Percentiles rank a stretch among this genome's conserved stretches.
Conservation (phyloP, 1,140 invertebrate species). For the Lethrus apterus region DNA sequence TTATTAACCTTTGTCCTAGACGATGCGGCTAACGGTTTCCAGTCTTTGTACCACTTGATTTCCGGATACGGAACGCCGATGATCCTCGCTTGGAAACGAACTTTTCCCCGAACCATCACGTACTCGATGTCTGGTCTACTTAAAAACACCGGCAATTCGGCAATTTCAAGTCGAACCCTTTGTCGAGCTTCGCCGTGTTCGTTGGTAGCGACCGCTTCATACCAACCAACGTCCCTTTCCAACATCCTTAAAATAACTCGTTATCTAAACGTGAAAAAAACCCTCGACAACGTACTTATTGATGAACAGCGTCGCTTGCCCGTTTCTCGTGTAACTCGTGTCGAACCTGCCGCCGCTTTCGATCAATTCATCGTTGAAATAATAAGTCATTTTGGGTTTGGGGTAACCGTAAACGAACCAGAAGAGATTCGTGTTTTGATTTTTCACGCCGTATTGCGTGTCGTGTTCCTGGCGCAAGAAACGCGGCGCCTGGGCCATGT, state of each 20-base stretch:
- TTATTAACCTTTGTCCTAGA: constrained; percentile 65
- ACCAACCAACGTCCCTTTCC: constrained; percentile 84
- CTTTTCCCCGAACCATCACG: constrained; percentile 64
- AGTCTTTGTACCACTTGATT: constrained; percentile 97
- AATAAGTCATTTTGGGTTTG: constrained; percentile 82
- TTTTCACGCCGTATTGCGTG: constrained; percentile 79
- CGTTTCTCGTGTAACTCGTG: constrained; percentile 80
- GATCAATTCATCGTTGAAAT: constrained; percentile 75
- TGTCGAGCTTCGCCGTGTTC: constrained; percentile 85
- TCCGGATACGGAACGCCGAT: constrained; percentile 87
- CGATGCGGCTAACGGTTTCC: constrained; percentile 78
- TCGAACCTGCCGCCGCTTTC: constrained; percentile 75
- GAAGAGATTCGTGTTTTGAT: constrained; percentile 77
- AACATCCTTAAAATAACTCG: constrained; percentile 56
- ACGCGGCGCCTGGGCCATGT: constrained; percentile 70
- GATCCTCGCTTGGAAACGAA: constrained; percentile 75
- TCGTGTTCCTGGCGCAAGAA: constrained; percentile 81
- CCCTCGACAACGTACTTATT: constrained; percentile 55
- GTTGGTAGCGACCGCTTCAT: constrained; percentile 89
- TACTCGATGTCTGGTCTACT: constrained; percentile 75
- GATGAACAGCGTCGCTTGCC: constrained; percentile 78
- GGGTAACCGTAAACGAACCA: constrained; percentile 93
- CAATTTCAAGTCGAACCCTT: constrained; percentile 74
- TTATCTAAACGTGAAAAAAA: background rate
- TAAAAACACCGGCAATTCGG: constrained; percentile 87